Base-by-base conservation (phyloP, 2,888 invertebrate species). In the Bembecia ichneumoniformis region DNA sequence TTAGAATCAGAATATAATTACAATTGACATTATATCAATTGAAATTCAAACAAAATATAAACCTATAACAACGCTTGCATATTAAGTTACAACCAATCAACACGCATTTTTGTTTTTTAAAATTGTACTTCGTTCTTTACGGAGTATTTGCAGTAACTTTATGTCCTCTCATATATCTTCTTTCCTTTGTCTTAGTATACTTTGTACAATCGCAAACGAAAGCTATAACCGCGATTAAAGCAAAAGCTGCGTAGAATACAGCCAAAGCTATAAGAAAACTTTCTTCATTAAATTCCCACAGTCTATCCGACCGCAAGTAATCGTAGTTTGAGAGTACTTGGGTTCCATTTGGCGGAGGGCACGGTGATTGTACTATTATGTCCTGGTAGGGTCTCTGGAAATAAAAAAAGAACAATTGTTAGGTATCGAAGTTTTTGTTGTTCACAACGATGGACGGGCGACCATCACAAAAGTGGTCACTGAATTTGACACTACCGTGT, bases 301-400 rank as follows among this genome's bases (percentile, higher is more conserved):
- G 58, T 47, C 80, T 67, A 28, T 82, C 75, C 0, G 78, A 64
- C n/a, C 71, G 60, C 1, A 82, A 62, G 53, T 82, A 80, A 35
- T 78, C 82, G 66, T 64, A 82, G 68, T 82, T 86, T 49, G 88
- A 82, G 51, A 93, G 82, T 47, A 91, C 89, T 78, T 91, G 91
- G 0, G 92, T 91, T 40, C 95, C 95, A 68, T 95, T 94, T 1
- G 94, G 93, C 3, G 92, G 90, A 3, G 94, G 94, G 68, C 95
- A 95, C 13, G 93, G 91, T 43, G 93, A 90, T 70, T 95, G 94
- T 28, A 95, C 93, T 65, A 96, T 96, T 56, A 95, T 95, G 67
- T 95, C 95, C 77, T 94, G 94, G 64, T 93, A 92, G 63, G 95
- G 94, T 54, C 95, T 91, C 90, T 96, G 90, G 56, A 71, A 66